Evolutionary conservation across 2,113 vertebrate genomes (phyloP), one percentile per base, ranked within the genome.

Genomic region (Megaleporinus macrocephalus): DNA sequence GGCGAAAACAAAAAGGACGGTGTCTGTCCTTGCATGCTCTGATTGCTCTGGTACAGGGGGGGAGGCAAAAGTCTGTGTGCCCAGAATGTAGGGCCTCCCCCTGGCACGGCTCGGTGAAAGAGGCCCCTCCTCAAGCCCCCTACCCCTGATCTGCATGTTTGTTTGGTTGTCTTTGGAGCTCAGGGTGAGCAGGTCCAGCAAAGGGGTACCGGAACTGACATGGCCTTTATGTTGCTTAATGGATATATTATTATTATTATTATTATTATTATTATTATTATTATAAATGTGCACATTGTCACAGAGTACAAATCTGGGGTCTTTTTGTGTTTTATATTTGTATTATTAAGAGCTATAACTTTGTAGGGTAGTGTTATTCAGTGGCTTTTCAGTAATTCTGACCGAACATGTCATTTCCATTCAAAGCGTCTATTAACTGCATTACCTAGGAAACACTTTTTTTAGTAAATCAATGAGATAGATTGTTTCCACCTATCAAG

Each of bases 11-110:
- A 93, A 83, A 93, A 87, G 90, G 85, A 81, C 66, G 83, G 90
- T 75, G 90, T 88, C 90, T 91, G 88, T 89, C 90, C 86, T 89
- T 92, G 86, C 92, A 93, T 93, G 92, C 93, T 94, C 93, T 93
- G 91, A 94, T 93, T 94, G 90, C 88, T 89, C 85, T 78, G 69
- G 80, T 79, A 84, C 81, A 69, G 81, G 72, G 75, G n/a, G 69
- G 63, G 83, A 81, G 59, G 84, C 72, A 83, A 86, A 82, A 84
- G 76, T 79, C 85, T 85, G 63, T 85, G 82, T 49, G 73, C 73
- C 81, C 82, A 75, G 82, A 86, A 87, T 71, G 68, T n/a, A 83
- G 87, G 90, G 87, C 89, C 90, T 91, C 84, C 85, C 83, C 73
- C 87, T 91, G 90, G 91, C 91, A 90, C 83, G 86, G 76, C 15